Conservation (phyloP, 1,140 invertebrate genomes). For the Meteorus sp. region DNA sequence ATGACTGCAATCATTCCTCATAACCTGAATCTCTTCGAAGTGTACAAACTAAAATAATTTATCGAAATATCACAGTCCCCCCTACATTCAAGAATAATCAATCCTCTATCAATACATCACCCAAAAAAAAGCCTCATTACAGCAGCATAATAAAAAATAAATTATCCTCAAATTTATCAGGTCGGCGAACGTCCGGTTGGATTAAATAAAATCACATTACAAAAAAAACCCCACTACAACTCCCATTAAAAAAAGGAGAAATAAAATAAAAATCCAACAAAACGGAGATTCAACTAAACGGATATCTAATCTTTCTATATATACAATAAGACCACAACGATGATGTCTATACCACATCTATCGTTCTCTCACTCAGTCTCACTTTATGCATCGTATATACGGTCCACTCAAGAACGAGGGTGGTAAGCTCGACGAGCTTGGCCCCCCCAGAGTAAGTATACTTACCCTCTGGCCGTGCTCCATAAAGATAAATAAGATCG, state of each 20-base stretch:
- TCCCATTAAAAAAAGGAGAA: too few species aligned
- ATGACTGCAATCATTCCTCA: too few species aligned
- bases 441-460: constrained; percentile 51
- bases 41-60: too few species aligned
- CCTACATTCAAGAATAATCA: too few species aligned
- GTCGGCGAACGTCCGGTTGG: too few species aligned
- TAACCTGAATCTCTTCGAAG: too few species aligned
- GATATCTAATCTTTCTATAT: constrained; percentile 21
- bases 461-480: constrained; percentile 60
- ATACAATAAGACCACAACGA: constrained; percentile 13
- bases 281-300: constrained; percentile 11
- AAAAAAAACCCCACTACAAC: too few species aligned
- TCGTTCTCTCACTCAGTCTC: too few species aligned
- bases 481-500: constrained; percentile 59
- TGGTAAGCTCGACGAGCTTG: constrained; percentile 19
- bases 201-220: background rate
- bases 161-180: too few species aligned
- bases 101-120: background rate
- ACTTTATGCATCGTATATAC: background rate
- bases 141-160: too few species aligned
- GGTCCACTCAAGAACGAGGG: constrained; percentile 9
- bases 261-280: constrained; percentile 12
- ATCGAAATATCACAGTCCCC: too few species aligned
- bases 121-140: background rate
- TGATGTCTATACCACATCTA: background rate